phyloP scores from a whole-genome alignment of 2,797 vertebrate genomes.

The Cheirogaleus major region DNA sequence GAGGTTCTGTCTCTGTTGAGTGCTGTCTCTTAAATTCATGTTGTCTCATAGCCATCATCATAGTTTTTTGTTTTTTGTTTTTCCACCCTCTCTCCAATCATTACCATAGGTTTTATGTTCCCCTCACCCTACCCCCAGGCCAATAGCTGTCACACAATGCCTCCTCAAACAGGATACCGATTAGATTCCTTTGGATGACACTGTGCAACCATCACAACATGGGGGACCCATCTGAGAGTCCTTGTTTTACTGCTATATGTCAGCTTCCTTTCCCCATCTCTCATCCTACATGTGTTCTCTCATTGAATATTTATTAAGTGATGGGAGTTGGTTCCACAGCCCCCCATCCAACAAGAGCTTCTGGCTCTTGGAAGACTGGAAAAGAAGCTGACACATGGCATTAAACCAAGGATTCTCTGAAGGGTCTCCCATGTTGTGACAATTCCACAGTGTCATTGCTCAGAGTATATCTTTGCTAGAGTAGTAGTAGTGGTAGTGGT shows the following conservation, averaged over 20 bases:
- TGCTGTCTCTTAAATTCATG: background rate
- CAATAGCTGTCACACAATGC: background rate
- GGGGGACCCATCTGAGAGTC: too few relatives aligned
- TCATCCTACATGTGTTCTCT: background rate
- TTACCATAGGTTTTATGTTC: background rate
- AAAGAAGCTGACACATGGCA: background rate
- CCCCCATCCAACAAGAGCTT: background rate
- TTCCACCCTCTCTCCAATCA: too few relatives aligned
- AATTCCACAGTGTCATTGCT: background rate
- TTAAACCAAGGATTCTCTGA: background rate
- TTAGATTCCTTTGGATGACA: background rate
- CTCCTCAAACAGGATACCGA: background rate
- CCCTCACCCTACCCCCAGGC: background rate
- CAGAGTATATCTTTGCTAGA: background rate
- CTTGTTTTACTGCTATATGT: background rate
- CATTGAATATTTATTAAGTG: background rate
- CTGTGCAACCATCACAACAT: background rate
- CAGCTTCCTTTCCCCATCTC: background rate
- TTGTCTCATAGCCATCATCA: background rate
- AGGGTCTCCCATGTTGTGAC: background rate
- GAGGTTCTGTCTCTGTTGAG: background rate
- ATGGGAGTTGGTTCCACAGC: background rate
- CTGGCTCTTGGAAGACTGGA: background rate
- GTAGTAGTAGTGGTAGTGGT: too few relatives aligned
- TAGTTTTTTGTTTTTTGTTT: too few relatives aligned